Evolutionary conservation across 2,888 invertebrate genomes (phyloP).

Genomic region (Pherbina coryleti): DNA sequence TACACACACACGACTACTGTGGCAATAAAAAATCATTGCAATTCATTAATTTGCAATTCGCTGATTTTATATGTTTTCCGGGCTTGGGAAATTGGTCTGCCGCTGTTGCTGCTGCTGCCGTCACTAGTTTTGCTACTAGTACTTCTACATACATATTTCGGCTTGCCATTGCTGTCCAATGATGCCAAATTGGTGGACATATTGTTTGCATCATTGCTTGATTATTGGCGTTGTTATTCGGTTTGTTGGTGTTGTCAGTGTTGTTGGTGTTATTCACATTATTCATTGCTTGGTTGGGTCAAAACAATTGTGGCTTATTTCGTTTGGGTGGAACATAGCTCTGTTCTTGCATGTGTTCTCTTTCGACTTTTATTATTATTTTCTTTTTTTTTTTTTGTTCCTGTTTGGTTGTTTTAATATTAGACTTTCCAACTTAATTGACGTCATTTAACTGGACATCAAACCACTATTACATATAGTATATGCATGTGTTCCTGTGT

Average conservation of each 20-base stretch:
- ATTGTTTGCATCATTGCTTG: slow-evolving; percentile 47
- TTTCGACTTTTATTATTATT: slow-evolving; percentile 35
- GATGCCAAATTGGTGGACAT: slow-evolving; percentile 17
- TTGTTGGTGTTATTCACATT: slow-evolving; percentile 17
- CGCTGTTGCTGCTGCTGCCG: slow-evolving; percentile 11
- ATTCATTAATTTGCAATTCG: slow-evolving; percentile 53
- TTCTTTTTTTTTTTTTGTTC: slow-evolving; percentile 19
- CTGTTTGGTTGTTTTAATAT: slow-evolving; percentile 38
- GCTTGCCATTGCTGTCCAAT: neutral
- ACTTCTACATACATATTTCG: neutral
- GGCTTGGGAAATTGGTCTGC: slow-evolving; percentile 17
- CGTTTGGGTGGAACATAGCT: slow-evolving; percentile 32
- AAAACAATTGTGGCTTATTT: slow-evolving; percentile 24
- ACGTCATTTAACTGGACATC: slow-evolving; percentile 48
- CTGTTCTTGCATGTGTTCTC: slow-evolving; percentile 19
- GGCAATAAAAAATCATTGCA: slow-evolving; percentile 53
- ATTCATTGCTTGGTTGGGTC: slow-evolving; percentile 15
- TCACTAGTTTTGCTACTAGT: slow-evolving; percentile 14
- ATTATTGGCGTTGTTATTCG: slow-evolving; percentile 18
- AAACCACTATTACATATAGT: neutral
- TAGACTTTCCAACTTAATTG: slow-evolving; percentile 51
- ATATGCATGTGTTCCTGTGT: neutral
- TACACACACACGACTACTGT: neutral
- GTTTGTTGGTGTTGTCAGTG: slow-evolving; percentile 12
- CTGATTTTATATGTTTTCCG: slow-evolving; percentile 46